Evolutionary conservation across 2,113 vertebrate genomes (phyloP).

Genomic region (Gopherus evgoodei): DNA sequence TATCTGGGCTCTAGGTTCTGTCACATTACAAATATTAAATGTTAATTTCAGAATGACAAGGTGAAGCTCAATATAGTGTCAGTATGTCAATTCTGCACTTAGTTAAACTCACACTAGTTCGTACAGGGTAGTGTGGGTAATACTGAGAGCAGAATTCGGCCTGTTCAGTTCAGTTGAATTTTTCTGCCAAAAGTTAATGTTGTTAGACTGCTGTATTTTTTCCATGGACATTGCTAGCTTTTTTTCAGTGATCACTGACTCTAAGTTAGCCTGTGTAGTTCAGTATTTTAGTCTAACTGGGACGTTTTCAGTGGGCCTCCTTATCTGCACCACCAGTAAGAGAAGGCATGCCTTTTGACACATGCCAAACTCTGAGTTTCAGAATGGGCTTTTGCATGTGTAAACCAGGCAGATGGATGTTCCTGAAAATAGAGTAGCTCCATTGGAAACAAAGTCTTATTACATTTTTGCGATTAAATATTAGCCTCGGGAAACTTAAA

Average conservation of each 20-base stretch:
- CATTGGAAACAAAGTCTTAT: neutral
- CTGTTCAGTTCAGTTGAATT: neutral
- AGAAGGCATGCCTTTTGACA: neutral
- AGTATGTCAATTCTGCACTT: neutral
- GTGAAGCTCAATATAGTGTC: neutral
- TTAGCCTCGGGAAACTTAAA: conserved; percentile 67
- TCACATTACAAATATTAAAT: neutral
- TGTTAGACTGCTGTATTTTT: neutral
- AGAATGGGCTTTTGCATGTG: neutral
- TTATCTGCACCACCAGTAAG: neutral
- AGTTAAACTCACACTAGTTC: neutral
- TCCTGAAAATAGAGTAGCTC: neutral
- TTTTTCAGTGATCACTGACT: neutral
- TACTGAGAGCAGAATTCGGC: neutral
- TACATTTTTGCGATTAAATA: conserved; percentile 55
- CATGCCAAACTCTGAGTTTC: neutral
- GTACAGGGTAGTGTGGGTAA: neutral
- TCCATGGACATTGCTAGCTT: neutral
- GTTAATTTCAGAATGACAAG: neutral
- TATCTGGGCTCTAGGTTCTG: neutral
- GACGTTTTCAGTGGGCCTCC: neutral
- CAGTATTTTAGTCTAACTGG: neutral
- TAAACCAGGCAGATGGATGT: neutral
- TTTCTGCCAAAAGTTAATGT: neutral
- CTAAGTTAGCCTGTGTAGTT: neutral